Conservation (phyloP, 2,797 vertebrate species). For the Geotrypetes seraphini region DNA sequence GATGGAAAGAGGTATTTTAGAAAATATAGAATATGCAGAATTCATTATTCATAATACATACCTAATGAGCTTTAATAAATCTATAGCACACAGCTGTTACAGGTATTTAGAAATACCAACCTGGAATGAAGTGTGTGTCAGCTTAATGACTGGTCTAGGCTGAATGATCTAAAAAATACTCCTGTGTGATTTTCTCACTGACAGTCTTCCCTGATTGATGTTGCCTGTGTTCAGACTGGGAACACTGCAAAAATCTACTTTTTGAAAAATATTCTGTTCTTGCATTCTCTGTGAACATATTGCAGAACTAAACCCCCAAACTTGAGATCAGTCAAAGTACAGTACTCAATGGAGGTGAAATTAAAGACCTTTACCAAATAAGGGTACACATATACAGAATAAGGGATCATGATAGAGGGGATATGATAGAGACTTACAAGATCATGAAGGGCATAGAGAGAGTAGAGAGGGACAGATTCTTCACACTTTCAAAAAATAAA, state of each 20-base stretch:
- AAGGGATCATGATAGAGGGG: no score
- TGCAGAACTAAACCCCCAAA: neutral
- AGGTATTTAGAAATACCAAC: slow-evolving; percentile 33
- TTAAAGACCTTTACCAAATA: no score
- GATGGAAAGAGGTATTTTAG: neutral
- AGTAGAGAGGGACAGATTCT: no score
- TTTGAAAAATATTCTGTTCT: slow-evolving; percentile 25
- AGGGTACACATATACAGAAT: no score
- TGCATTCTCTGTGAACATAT: slow-evolving; percentile 30
- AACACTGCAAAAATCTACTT: slow-evolving; percentile 24
- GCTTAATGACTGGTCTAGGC: slow-evolving; percentile 14
- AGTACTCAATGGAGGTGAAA: no score
- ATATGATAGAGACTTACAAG: no score
- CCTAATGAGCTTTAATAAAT: slow-evolving; percentile 29
- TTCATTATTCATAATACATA: slow-evolving; percentile 12
- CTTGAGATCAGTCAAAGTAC: slow-evolving; percentile 16
- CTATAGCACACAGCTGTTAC: slow-evolving; percentile 9
- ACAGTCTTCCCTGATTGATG: slow-evolving; percentile 29
- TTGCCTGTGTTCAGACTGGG: slow-evolving; percentile 23
- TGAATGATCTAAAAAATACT: slow-evolving; percentile 21
- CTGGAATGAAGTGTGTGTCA: slow-evolving; percentile 26
- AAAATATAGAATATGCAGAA: slow-evolving; percentile 23
- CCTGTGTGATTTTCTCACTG: slow-evolving; percentile 17
- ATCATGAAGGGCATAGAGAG: no score
- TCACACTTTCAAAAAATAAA: no score